A percentile compares a stretch with the other conserved stretches of the same genome.
Evolutionary conservation across 2,797 vertebrate species (phyloP).

Genomic region (Coccyzus lansbergi): DNA sequence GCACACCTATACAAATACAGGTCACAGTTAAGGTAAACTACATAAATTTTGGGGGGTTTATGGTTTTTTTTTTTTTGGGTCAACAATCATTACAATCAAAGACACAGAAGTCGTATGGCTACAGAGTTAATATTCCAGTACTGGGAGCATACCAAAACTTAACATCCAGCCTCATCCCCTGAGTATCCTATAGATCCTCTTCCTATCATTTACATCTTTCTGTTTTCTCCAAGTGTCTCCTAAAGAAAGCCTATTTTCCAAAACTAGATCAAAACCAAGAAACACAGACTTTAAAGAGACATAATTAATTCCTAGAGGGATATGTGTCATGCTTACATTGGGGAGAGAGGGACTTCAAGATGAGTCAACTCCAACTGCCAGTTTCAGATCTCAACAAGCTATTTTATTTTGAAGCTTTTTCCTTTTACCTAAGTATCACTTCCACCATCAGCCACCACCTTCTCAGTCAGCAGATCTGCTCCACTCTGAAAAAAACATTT

Average conservation of each 20-base stretch:
- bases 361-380: background rate
- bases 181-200: background rate
- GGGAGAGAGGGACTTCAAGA: background rate
- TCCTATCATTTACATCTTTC: background rate
- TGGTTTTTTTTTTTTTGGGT: accelerated
- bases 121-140: background rate
- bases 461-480: background rate
- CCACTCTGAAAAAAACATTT: background rate
- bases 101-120: background rate
- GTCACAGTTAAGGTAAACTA: background rate
- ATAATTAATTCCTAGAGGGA: background rate
- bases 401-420: background rate
- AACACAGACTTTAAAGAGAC: background rate
- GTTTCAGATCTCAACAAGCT: background rate
- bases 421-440: background rate
- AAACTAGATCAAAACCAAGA: background rate
- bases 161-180: background rate
- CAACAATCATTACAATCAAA: background rate
- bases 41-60: too few relatives aligned
- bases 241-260: background rate
- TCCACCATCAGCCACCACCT: background rate
- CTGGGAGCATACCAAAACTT: background rate
- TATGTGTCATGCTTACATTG: background rate
- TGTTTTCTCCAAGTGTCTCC: background rate
- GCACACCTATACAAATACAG: background rate